Base-by-base conservation (phyloP, 2,797 vertebrate genomes). In the Molossus molossus region DNA sequence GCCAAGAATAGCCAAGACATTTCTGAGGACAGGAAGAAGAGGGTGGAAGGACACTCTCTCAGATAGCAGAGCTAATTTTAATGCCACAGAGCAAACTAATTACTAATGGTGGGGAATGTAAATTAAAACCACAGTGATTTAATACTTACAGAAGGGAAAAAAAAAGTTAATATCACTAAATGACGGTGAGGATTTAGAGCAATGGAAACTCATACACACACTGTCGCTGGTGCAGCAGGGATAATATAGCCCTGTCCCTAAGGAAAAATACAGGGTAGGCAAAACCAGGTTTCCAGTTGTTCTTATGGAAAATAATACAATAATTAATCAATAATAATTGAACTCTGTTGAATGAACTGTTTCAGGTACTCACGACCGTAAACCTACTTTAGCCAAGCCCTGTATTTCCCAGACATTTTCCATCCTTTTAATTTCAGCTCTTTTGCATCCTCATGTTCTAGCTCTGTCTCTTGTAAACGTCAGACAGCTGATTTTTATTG, bases 11-110 rank as follows among this genome's bases (percentile, higher is more conserved):
- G 33, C 58, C 29, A 58, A 53, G 57, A 45, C 21, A 48, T 67
- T 95, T 87, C 48, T 69, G 67, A 96, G 55, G 25, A 37, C 15
- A 45, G 58, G 29, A 64, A 92, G 55, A 83, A 53, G n/a, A 55
- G 29, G 48, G 21, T 93, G 2, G 33, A 37, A 77, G 57, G 20
- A 33, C 60, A 70, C 33, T 67, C 18, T 60, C 72, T 88, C 21
- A 25, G 23, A 48, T 57, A 50, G n/a, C 23, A 50, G 13, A 81
- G 29, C 11, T 76, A 62, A 65, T 79, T 65, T 37, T 64, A 89
- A 65, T 67, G 45, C 9, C 83, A 6, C 58, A 58, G 12, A 37
- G 62, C 29, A 69, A 73, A 86, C 48, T 37, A 87, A 79, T 64
- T 80, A 45, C 40, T 25, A 69, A 64, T 17, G 20, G 48, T 0